Evolutionary conservation across 2,113 vertebrate species (phyloP).

Genomic region (Heteronetta atricapilla): DNA sequence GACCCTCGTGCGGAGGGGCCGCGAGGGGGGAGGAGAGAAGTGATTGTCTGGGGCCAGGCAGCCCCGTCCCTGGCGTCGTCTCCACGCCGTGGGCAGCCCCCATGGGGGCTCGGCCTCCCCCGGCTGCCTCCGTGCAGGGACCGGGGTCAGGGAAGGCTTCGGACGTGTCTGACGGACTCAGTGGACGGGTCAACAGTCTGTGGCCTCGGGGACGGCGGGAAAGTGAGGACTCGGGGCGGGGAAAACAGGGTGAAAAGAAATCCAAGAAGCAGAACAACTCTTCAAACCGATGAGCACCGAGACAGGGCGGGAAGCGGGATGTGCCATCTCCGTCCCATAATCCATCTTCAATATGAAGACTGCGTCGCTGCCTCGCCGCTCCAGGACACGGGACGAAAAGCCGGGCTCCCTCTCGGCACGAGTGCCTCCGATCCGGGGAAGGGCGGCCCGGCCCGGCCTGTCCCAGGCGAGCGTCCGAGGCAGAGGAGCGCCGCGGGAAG

Average conservation of each 20-base stretch:
- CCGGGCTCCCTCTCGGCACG: slow-evolving; percentile 66
- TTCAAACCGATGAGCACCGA: slow-evolving; percentile 56
- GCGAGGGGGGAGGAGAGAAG: slow-evolving; percentile 44
- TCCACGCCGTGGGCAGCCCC: not conserved
- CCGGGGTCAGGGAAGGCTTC: slow-evolving; percentile 40
- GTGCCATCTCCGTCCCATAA: slow-evolving; percentile 80
- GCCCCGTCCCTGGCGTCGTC: not conserved
- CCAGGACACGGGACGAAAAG: slow-evolving; percentile 53
- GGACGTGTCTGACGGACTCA: slow-evolving; percentile 37
- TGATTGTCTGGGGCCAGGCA: slow-evolving; percentile 63
- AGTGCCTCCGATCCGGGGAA: slow-evolving; percentile 72
- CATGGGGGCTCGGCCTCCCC: not conserved
- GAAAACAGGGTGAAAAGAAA: slow-evolving; percentile 70
- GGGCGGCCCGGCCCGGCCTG: slow-evolving; percentile 63
- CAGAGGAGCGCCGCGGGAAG: slow-evolving; percentile 75
- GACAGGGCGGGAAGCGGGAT: slow-evolving; percentile 62
- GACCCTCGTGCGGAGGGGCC: slow-evolving; percentile 42
- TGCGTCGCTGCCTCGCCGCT: slow-evolving; percentile 75
- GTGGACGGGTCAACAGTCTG: slow-evolving; percentile 41
- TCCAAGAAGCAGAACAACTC: slow-evolving; percentile 72
- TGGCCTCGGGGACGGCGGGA: slow-evolving; percentile 50
- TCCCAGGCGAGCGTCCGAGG: slow-evolving; percentile 71
- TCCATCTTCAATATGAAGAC: slow-evolving; percentile 99
- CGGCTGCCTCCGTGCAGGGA: not conserved
- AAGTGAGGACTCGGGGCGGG: slow-evolving; percentile 39